Base-by-base conservation (phyloP, 2,113 vertebrate species). In the Ammospiza nelsoni region DNA sequence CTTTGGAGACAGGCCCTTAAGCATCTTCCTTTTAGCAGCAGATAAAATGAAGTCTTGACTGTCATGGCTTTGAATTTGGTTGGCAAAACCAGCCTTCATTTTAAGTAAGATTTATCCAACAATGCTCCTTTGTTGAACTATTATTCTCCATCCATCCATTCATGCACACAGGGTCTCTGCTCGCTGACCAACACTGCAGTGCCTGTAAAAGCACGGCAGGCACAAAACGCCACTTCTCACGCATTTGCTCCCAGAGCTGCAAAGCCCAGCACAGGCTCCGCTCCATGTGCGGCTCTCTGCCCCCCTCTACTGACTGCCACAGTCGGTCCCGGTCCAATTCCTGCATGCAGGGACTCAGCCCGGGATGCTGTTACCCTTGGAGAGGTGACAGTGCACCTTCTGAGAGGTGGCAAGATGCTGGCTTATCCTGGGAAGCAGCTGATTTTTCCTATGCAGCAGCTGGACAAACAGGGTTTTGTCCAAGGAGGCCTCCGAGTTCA, bases 241-340 rank as follows among this genome's bases (percentile, higher is more conserved):
- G 3, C 66, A 8, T 46, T 49, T 46, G 54, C 78, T 69, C 24
- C 18, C n/a, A 23, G 54, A 84, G 76, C 39, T 10, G 33, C 4
- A 9, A 23, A 65, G 72, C 19, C 13, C 66, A 52, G 29, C 0
- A 1, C 18, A 1, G 67, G 25, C 63, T 69, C 7, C 0, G 3
- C 49, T 87, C 59, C 57, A 2, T 11, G 15, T 19, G 90, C 14
- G 66, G 93, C 95, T 87, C 94, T 94, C 85, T 93, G 95, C 84
- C 86, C 80, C 95, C 93, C 94, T 94, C 96, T 97, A 9, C 92
- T 68, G 96, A 72, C 94, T 65, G 29, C 49, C 78, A 33, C 33
- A 33, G 24, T 3, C 18, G 35, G 75, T 84, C 88, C 85, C 5
- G 46, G 76, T 67, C 88, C 85, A 89, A 31, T 43, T 84, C 79